Evolutionary conservation across 2,888 invertebrate species (phyloP), one percentile per base, ranked within the genome.

Genomic region (Stramonita haemastoma): DNA sequence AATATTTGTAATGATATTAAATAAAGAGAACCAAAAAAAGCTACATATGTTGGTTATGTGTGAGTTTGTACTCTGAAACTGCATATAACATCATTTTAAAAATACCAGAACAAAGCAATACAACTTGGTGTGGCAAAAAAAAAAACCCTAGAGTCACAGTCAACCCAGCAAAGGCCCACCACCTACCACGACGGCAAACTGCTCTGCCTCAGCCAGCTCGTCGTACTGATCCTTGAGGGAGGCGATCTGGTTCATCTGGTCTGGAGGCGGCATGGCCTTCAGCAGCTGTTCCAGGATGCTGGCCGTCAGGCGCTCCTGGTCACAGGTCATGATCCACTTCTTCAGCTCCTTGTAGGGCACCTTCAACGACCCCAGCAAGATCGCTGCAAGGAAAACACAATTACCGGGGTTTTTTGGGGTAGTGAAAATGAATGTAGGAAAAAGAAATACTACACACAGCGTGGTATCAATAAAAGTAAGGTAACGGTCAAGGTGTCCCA

Each of bases 231-330:
- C 97, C 94, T 98, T 98, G 91, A 98, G 97, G 91, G 98, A 97
- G 60, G 98, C 97, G 15, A 99, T 96, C 93, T 98, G 97, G 92
- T 97, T 98, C 34, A 99, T 96, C 94, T 98, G 98, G 94, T 99
- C 99, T 98, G 87, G 94, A 36, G 95, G 98, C 0, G 99, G 99
- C 92, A 99, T 97, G 96, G 98, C 98, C 96, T 98, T 97, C 95
- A 99, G 98, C 26, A 99, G 97, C 93, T 99, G 97, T 95, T 99
- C 98, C 19, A 99, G 96, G 84, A 99, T 97, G 93, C 97, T 98
- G n/a, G 98, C 98, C 0, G 98, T 97, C 86, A 99, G 96, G 66
- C 98, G 97, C 0, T 97, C 97, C 83, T 98, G 98, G 94, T 99
- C 98, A 95, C 99, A 98, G 89, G 97, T 97, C 29, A 99, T 96